These are phyloP conservation scores for Tenthredo distinguenda DNA, from an alignment of 2,888 invertebrate species.

Conservation along the genomic window DNA sequence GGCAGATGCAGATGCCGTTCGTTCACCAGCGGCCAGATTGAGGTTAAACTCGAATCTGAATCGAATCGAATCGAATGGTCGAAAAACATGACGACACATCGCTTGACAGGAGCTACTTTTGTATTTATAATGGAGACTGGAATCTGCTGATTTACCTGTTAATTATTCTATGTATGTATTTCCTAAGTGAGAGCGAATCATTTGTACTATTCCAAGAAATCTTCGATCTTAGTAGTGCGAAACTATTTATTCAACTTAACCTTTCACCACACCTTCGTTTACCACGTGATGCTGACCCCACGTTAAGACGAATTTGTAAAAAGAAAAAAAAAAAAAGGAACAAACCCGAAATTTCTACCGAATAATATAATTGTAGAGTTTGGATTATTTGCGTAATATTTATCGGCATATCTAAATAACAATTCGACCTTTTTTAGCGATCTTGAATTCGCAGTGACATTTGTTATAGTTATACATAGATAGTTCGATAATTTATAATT, in stretches of 20 bases:
- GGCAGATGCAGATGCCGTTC: no score
- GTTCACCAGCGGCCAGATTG: neutral
- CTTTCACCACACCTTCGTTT: constrained; percentile 23
- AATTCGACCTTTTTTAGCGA: neutral
- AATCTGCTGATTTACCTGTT: neutral
- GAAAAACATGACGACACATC: constrained; percentile 35
- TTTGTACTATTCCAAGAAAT: neutral
- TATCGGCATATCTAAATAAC: neutral
- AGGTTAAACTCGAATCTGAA: neutral
- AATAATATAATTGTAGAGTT: neutral
- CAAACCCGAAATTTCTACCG: neutral
- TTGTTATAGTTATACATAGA: neutral
- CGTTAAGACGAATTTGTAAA: neutral
- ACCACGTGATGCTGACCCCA: constrained; percentile 28
- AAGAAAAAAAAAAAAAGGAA: neutral
- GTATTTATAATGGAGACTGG: constrained; percentile 23
- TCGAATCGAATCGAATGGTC: constrained; percentile 12
- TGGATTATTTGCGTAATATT: neutral
- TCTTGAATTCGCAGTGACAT: neutral
- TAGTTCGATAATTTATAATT: neutral
- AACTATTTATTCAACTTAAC: constrained; percentile 3
- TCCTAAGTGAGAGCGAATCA: neutral
- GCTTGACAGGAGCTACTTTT: constrained; percentile 24
- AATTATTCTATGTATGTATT: neutral
- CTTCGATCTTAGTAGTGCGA: neutral